Evolutionary conservation across 2,797 vertebrate genomes (phyloP).

Genomic region (Molossus molossus): DNA sequence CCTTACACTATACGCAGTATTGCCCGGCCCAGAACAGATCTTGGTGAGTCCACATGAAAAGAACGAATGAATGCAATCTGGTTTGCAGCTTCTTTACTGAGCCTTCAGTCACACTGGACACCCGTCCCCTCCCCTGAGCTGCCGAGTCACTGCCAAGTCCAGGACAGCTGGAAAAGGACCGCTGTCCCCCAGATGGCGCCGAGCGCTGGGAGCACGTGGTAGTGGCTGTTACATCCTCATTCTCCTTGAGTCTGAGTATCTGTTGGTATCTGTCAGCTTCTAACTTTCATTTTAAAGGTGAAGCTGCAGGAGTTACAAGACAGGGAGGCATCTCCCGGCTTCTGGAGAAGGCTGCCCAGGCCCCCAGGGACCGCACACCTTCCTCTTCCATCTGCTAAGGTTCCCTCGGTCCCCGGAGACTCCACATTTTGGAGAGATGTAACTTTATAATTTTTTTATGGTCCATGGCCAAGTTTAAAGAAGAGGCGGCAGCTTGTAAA

Average conservation of each 20-base stretch:
- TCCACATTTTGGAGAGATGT: constrained; percentile 69
- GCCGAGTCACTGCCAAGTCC: not conserved
- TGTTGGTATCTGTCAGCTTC: constrained; percentile 40
- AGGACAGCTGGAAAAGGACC: not conserved
- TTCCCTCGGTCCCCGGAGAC: constrained; percentile 37
- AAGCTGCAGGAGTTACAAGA: not conserved
- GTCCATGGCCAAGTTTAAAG: constrained; percentile 62
- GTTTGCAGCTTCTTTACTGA: not conserved
- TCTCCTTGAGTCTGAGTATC: constrained; percentile 36
- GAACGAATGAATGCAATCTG: not conserved
- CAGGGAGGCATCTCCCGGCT: not conserved
- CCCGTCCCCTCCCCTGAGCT: not conserved
- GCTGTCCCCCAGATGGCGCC: not conserved
- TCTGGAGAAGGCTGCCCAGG: not conserved
- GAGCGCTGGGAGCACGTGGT: accelerated
- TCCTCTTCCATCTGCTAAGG: constrained; percentile 66
- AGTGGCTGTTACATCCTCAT: not conserved
- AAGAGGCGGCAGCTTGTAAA: constrained; percentile 72
- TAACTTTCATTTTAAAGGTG: constrained; percentile 4
- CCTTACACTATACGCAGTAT: not conserved
- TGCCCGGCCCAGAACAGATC: not conserved
- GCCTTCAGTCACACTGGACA: not conserved
- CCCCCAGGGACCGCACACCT: not conserved
- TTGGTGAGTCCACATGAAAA: not conserved
- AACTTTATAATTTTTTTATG: constrained; percentile 71